These are phyloP conservation scores for Sciurus vulgaris DNA, from an alignment of 2,797 vertebrate species.

Conservation along the genomic window DNA sequence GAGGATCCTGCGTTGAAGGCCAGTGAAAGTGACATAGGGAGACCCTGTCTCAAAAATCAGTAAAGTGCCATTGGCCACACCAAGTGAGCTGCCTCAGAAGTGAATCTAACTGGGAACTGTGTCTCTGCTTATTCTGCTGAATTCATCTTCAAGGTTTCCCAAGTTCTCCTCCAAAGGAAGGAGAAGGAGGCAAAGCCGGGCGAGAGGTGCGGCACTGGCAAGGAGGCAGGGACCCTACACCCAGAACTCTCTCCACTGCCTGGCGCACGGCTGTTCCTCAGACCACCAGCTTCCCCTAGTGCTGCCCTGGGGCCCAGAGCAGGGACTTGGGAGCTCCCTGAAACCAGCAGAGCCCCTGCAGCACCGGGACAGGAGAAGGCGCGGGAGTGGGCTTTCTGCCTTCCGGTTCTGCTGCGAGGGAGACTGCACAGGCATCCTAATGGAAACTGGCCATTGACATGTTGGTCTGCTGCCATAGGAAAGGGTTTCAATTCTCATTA, in stretches of 20 bases:
- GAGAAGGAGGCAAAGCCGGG: not conserved
- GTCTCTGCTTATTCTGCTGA: fast-evolving
- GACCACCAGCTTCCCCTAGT: fast-evolving
- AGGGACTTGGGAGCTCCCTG: fast-evolving
- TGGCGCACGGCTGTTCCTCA: fast-evolving
- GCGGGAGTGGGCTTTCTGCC: not conserved
- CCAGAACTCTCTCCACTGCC: too few relatives aligned
- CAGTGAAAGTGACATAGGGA: not conserved
- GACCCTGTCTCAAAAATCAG: not conserved
- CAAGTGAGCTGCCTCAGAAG: too few relatives aligned
- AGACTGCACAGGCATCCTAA: fast-evolving
- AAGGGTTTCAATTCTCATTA: not conserved
- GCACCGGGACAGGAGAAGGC: fast-evolving
- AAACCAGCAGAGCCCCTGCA: not conserved
- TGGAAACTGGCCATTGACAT: not conserved
- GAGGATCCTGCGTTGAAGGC: not conserved
- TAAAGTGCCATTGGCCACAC: fast-evolving
- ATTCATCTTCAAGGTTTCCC: not conserved
- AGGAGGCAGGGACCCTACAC: fast-evolving
- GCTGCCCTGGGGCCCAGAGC: not conserved
- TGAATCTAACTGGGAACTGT: fast-evolving
- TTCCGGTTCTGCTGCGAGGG: not conserved
- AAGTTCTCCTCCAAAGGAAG: not conserved
- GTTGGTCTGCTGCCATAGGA: not conserved
- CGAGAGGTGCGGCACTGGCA: fast-evolving